Percentiles rank a stretch among this genome's conserved stretches.
phyloP scores from a whole-genome alignment of 2,113 vertebrate genomes.

The Raphicerus campestris region DNA sequence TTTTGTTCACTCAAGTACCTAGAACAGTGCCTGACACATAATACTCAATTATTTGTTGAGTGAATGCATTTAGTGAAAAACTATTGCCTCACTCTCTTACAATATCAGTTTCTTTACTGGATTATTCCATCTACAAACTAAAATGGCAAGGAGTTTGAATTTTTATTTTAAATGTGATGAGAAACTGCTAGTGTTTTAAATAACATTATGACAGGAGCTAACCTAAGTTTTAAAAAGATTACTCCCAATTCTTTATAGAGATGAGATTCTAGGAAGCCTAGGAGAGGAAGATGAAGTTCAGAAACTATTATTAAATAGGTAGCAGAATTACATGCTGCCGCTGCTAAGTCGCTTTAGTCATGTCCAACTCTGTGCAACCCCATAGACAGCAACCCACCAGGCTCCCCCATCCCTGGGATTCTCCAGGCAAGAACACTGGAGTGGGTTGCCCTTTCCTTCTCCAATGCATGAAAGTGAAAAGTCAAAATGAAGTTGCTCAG shows the following conservation, averaged over 20 bases:
- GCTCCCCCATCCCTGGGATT: too few species aligned
- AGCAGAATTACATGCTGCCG: neutral
- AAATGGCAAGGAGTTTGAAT: neutral
- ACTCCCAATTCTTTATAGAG: neutral
- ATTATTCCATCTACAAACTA: neutral
- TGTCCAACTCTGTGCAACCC: too few species aligned
- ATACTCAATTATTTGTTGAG: neutral
- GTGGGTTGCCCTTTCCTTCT: too few species aligned
- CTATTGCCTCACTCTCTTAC: neutral
- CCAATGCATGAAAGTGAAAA: too few species aligned
- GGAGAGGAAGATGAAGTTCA: neutral
- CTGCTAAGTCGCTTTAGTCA: too few species aligned
- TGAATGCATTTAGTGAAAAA: neutral
- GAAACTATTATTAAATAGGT: neutral
- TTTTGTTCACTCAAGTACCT: neutral
- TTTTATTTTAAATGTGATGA: neutral
- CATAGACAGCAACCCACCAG: too few species aligned
- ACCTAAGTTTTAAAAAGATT: neutral
- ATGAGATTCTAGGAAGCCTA: neutral
- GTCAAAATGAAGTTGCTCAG: too few species aligned
- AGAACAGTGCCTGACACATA: neutral
- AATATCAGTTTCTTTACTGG: neutral
- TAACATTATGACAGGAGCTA: neutral
- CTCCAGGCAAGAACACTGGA: too few species aligned
- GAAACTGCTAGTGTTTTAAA: neutral